Base-by-base conservation (phyloP, 2,797 vertebrate species). In the Bovichtus diacanthus region DNA sequence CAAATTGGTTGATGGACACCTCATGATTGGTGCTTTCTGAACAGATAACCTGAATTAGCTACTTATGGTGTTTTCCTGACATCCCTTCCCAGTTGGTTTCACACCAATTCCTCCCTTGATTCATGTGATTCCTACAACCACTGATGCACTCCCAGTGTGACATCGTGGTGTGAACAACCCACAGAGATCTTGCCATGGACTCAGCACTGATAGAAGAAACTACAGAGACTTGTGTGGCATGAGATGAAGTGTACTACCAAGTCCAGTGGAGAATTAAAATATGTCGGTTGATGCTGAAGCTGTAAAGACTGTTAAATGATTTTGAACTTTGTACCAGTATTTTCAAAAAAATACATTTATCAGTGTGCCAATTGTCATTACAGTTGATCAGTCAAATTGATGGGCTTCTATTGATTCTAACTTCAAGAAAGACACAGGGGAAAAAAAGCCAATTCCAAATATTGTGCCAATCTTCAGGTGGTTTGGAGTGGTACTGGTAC, bases 61-160 rank as follows among this genome's bases (percentile, higher is more conserved):
- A 9, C 29, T 49, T 39, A 44, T 3, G 39, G 12, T 9, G 25
- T 34, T 6, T 10, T 11, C 36, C 11, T 3, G 9, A 56, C 54
- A 78, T 34, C n/a, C 8, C 18, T 70, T 46, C 19, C 47, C 68
- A n/a, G 8, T 27, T 62, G 61, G 66, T 51, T 67, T 75, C 50
- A 43, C 47, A 64, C 36, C 13, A 61, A n/a, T 49, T 53, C 59
- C 41, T 49, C 65, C 60, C 43, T 54, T 19, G 27, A 53, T 53
- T 58, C 21, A 46, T 54, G 53, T 50, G 16, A 68, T 34, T 73
- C 58, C 38, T 31, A 13, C 58, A 39, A 4, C 51, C 19, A 58
- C 54, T 21, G 31, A 38, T 21, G 11, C 54, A 62, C 43, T 50
- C 58, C 49, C n/a, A 54, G 15, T 18, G 12, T 47, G 39, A 69